Evolutionary conservation across 2,888 invertebrate genomes (phyloP), one percentile per base, ranked within the genome.

Genomic region (Carabus problematicus): DNA sequence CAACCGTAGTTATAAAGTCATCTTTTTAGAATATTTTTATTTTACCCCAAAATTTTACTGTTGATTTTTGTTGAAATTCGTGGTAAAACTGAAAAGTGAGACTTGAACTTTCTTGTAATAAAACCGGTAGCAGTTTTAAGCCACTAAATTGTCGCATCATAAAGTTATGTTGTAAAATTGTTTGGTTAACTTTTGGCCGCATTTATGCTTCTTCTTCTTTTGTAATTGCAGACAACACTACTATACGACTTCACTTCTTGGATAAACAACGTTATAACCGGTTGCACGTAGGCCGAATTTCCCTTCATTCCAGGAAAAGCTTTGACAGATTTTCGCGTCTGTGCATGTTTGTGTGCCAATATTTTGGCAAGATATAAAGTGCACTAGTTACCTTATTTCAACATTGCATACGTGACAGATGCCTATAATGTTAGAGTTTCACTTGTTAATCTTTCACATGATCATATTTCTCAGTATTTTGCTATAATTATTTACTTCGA

Each of bases 181-280:
- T 16, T 52, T 52, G 63, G 63, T 42, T 54, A 64, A 64, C 52
- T 64, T 19, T 64, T 64, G 63, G 63, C 42, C 55, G 63, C 18
- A 42, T 42, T 54, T 63, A 54, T 52, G 52, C 41, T 16, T 40
- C 56, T 52, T 16, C 41, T 16, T 40, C 56, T 56, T 64, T 52
- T 54, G 14, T 41, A 19, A 18, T 54, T 42, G 54, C 63, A 52
- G 63, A 54, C 62, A 49, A n/a, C n/a, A n/a, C n/a, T n/a, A n/a
- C n/a, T 7, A 18, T 18, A 18, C 52, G n/a, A 9, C 18, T 18
- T 52, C 14, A 6, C 12, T 11, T 14, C 19, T 11, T 52, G 52
- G 19, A 52, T 19, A 52, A 52, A 52, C 52, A 52, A 18, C 52
- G 6, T 4, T 16, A 52, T 52, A 16, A 52, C 52, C 52, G 52